Evolutionary conservation across 2,888 invertebrate species (phyloP).

Genomic region (Nemotelus nigrinus): DNA sequence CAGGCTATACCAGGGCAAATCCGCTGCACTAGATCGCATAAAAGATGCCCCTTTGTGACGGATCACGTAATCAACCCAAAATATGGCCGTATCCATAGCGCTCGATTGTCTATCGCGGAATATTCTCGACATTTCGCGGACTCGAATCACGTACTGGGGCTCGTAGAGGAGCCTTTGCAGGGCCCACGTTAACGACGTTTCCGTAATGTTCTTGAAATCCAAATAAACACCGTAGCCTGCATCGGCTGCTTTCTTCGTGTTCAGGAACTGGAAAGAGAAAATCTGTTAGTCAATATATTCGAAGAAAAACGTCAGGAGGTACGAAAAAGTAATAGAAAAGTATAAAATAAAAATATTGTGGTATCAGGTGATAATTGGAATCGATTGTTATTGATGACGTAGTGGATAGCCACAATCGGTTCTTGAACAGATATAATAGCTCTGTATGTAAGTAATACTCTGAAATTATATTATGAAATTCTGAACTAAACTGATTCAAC

Average conservation of each 20-base stretch:
- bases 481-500: no score
- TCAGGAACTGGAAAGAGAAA: conserved; percentile 55
- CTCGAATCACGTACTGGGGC: conserved; percentile 59
- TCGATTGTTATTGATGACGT: no score
- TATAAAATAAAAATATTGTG: no score
- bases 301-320: no score
- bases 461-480: no score
- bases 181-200: conserved; percentile 59
- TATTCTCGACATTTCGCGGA: conserved; percentile 59
- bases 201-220: conserved; percentile 59
- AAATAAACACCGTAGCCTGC: conserved; percentile 60
- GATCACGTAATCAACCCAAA: conserved; percentile 64
- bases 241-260: conserved; percentile 57
- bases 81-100: conserved; percentile 62
- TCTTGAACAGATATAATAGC: no score
- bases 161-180: conserved; percentile 60
- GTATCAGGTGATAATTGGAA: no score
- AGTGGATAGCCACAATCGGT: no score
- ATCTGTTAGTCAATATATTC: conserved; percentile 35
- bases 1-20: conserved; percentile 59
- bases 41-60: conserved; percentile 62
- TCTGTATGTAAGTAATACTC: no score
- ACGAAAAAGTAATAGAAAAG: no score
- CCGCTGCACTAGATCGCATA: conserved; percentile 58
- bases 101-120: conserved; percentile 63